A percentile compares a stretch with the other conserved stretches of the same genome.
phyloP scores from a whole-genome alignment of 2,113 vertebrate species.

The Petroica traversi region DNA sequence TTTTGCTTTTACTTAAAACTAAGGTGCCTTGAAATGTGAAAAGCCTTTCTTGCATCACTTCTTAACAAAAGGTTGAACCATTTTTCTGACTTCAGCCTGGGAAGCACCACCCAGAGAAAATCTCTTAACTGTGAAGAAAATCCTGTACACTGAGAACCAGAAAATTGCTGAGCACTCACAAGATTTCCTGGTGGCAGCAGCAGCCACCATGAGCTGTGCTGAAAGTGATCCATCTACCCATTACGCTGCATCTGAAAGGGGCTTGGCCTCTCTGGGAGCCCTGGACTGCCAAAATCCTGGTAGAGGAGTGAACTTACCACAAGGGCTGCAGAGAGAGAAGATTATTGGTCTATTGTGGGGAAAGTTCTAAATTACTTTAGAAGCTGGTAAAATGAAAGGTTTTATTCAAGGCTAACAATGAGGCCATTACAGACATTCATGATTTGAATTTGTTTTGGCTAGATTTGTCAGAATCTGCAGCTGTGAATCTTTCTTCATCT shows the following conservation, averaged over 20 bases:
- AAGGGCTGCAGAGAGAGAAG: not conserved
- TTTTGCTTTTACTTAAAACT: not conserved
- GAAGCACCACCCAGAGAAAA: not conserved
- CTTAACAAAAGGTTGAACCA: not conserved
- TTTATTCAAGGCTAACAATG: not conserved
- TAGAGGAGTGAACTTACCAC: not conserved
- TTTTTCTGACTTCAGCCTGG: not conserved
- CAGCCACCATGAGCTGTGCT: accelerated
- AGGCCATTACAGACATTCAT: not conserved
- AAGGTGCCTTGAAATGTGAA: not conserved
- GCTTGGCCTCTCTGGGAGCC: not conserved
- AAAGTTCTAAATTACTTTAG: not conserved
- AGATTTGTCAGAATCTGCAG: not conserved
- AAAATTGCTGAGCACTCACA: not conserved
- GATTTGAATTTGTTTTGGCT: not conserved
- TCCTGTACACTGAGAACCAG: not conserved
- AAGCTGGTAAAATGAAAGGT: not conserved
- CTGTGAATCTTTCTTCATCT: not conserved
- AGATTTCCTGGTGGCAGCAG: not conserved
- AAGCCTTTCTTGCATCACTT: not conserved
- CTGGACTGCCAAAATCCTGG: not conserved
- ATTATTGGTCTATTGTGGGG: not conserved
- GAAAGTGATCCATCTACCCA: not conserved
- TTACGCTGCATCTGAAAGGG: not conserved
- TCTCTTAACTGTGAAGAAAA: not conserved